Conservation (phyloP, 2,113 vertebrate genomes). For the Carettochelys insculpta region DNA sequence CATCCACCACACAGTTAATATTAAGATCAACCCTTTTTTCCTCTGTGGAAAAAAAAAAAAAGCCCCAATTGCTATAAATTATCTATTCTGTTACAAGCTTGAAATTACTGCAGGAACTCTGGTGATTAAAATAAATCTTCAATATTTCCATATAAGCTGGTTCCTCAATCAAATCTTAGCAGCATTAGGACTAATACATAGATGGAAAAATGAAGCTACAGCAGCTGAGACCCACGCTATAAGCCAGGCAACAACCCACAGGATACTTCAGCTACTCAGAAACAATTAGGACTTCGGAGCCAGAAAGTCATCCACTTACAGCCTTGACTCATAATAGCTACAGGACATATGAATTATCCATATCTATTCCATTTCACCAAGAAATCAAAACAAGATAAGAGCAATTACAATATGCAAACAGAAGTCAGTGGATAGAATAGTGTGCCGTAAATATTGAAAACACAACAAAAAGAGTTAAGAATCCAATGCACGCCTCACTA, state of each 20-base stretch:
- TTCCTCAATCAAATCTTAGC: constrained; percentile 70
- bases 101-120: constrained; percentile 71
- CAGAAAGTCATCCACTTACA: constrained; percentile 68
- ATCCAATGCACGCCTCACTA: constrained; percentile 26
- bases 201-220: constrained; percentile 76
- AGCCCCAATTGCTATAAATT: constrained; percentile 46
- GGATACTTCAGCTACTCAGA: constrained; percentile 71
- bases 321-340: constrained; percentile 68
- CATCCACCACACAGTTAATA: constrained; percentile 43
- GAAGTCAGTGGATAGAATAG: constrained; percentile 44
- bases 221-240: constrained; percentile 74
- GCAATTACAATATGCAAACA: constrained; percentile 64
- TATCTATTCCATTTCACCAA: constrained; percentile 66
- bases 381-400: constrained; percentile 75
- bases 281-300: constrained; percentile 79
- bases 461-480: constrained; percentile 56
- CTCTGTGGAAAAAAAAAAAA: constrained; percentile 9
- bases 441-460: constrained; percentile 57
- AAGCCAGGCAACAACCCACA: constrained; percentile 76
- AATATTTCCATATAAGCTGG: constrained; percentile 71
- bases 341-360: constrained; percentile 73
- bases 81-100: constrained; percentile 45
- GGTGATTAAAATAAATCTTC: constrained; percentile 72
- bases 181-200: constrained; percentile 75
- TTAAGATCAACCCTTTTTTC: constrained; percentile 11